Evolutionary conservation across 2,113 vertebrate genomes (phyloP).

Genomic region (Salvelinus namaycush): DNA sequence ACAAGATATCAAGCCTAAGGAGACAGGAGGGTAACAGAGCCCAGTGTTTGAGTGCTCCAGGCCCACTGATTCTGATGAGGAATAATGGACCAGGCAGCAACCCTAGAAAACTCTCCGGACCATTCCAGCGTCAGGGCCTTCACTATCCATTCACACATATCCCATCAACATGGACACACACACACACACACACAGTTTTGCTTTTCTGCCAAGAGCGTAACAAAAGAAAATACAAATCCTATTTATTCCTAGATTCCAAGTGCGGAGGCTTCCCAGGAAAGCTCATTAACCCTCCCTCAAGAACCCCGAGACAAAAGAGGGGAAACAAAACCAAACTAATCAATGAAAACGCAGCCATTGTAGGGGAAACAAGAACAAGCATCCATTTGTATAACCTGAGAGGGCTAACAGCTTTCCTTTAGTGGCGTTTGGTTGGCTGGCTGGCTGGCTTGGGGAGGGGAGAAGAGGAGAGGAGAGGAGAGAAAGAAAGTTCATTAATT

Average conservation of each 20-base stretch:
- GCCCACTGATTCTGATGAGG: conserved; percentile 15
- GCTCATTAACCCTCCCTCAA: conserved; percentile 75
- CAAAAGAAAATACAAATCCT: conserved; percentile 67
- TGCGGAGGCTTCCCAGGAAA: conserved; percentile 70
- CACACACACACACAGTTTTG: conserved; percentile 46
- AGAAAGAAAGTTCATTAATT: conserved; percentile 94
- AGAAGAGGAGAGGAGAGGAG: neutral
- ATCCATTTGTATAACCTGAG: conserved; percentile 85
- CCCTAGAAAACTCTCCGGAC: conserved; percentile 56
- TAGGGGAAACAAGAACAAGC: conserved; percentile 66
- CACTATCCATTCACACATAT: conserved; percentile 24
- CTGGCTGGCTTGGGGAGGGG: conserved; percentile 67
- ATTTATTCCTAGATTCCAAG: conserved; percentile 66
- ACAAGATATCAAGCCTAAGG: too few relatives aligned
- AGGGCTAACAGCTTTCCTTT: conserved; percentile 82
- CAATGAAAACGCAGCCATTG: conserved; percentile 75
- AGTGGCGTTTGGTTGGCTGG: conserved; percentile 64
- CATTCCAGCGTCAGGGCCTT: conserved; percentile 37
- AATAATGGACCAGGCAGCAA: conserved; percentile 59
- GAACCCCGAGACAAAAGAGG: conserved; percentile 64
- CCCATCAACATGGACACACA: neutral
- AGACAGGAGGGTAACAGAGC: too few relatives aligned
- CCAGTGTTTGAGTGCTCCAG: neutral
- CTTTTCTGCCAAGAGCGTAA: conserved; percentile 60
- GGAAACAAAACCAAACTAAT: conserved; percentile 74